Evolutionary conservation across 23 tunicate genomes (phyloP).

Genomic region (Clavelina lepadiformis): DNA sequence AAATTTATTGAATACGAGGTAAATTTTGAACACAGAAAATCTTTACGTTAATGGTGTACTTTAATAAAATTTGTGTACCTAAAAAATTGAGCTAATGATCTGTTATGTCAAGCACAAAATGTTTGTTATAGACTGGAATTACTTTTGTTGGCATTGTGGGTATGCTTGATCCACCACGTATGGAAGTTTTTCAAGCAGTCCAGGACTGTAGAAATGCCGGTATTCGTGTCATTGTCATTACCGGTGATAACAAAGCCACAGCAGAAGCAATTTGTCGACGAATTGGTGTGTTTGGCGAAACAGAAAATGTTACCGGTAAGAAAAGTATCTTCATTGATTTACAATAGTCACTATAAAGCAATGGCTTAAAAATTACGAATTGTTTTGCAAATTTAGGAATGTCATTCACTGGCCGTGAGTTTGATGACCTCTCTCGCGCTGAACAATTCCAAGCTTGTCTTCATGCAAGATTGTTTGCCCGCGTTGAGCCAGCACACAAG

Average conservation of each 20-base stretch:
- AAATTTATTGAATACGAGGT: conserved; percentile 93
- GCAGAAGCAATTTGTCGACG: conserved; percentile 99
- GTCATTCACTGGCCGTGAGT: conserved; percentile 97
- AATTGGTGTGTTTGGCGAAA: conserved; percentile 94
- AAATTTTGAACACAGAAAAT: background rate
- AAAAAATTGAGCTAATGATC: background rate
- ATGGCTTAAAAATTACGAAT: no score
- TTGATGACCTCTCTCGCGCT: conserved; percentile 67
- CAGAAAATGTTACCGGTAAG: conserved; percentile 84
- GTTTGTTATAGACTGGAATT: conserved; percentile 48
- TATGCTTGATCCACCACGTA: conserved; percentile 99
- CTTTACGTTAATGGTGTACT: background rate
- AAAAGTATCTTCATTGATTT: no score
- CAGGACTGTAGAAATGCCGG: conserved; percentile 96
- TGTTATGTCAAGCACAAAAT: background rate
- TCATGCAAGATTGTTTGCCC: conserved; percentile 88
- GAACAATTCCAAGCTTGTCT: conserved; percentile 89
- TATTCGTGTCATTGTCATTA: conserved; percentile 97
- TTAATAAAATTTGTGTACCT: background rate
- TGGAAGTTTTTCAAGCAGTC: conserved; percentile 94
- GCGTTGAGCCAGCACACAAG: conserved; percentile 99
- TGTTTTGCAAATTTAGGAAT: no score
- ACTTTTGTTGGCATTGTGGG: conserved; percentile 99
- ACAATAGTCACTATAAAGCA: no score
- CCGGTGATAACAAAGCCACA: conserved; percentile 99